A percentile compares a stretch with the other conserved stretches of the same genome.
These are phyloP conservation scores for Tuta absoluta DNA, from an alignment of 2,888 invertebrate genomes.

Conservation along the genomic window DNA sequence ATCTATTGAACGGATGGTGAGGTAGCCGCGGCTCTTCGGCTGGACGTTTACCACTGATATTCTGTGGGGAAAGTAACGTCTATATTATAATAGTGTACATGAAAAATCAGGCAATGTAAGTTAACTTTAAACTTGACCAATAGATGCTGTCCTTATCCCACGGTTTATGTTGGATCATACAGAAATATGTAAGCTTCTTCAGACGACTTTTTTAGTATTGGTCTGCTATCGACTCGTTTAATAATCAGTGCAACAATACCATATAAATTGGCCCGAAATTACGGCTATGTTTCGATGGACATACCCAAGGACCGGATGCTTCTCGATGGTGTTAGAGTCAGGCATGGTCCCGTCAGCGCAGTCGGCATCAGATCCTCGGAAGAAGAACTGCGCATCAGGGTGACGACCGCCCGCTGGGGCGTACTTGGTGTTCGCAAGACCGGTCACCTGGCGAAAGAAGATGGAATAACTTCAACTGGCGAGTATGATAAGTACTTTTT, in stretches of 20 bases:
- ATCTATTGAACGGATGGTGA: conserved; percentile 84
- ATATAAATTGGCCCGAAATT: too few species aligned
- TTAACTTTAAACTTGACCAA: too few species aligned
- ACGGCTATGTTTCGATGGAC: neutral
- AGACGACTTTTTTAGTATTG: too few species aligned
- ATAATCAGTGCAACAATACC: too few species aligned
- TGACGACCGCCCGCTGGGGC: conserved; percentile 81
- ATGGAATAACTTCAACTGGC: too few species aligned
- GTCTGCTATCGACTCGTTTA: too few species aligned
- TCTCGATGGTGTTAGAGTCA: neutral
- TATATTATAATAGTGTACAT: neutral
- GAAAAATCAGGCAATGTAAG: neutral
- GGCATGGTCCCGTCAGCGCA: conserved; percentile 76
- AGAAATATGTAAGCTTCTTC: too few species aligned
- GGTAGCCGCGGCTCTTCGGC: conserved; percentile 84
- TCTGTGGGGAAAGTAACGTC: conserved; percentile 43
- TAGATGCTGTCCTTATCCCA: too few species aligned
- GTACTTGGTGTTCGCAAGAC: conserved; percentile 82
- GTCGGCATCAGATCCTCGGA: conserved; percentile 83
- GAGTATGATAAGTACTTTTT: neutral
- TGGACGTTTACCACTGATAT: conserved; percentile 84
- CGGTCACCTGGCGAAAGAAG: conserved; percentile 71
- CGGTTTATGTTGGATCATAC: too few species aligned
- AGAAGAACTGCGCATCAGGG: conserved; percentile 86
- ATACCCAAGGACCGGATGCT: neutral